Percentiles rank a stretch among this genome's conserved stretches.
Conservation (phyloP, 2,888 invertebrate species). For the Erynnis tages region DNA sequence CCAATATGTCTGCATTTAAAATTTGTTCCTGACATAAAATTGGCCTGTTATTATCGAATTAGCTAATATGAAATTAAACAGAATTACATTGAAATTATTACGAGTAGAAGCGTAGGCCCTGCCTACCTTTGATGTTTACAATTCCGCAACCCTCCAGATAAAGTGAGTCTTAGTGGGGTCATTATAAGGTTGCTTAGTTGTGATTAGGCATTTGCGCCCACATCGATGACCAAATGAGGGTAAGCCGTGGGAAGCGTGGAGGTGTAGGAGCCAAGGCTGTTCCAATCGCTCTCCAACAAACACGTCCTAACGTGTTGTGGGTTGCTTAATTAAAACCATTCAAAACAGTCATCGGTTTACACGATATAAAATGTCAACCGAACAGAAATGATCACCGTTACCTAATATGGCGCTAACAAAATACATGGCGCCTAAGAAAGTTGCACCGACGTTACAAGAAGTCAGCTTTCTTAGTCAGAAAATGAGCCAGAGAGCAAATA, state of each 20-base stretch:
- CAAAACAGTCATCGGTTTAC: slow-evolving; percentile 55
- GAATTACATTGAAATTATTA: slow-evolving; percentile 55
- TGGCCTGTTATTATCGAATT: slow-evolving; percentile 26
- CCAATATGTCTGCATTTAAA: not conserved
- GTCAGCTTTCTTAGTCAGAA: slow-evolving; percentile 43
- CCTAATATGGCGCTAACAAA: slow-evolving; percentile 32
- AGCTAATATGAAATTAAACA: slow-evolving; percentile 39
- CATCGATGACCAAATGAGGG: slow-evolving; percentile 78
- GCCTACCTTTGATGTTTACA: slow-evolving; percentile 55
- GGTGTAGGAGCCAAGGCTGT: slow-evolving; percentile 78
- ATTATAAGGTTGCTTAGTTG: slow-evolving; percentile 74
- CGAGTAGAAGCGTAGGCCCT: slow-evolving; percentile 62
- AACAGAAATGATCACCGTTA: slow-evolving; percentile 21
- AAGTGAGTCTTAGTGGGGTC: slow-evolving; percentile 65
- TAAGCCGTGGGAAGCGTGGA: slow-evolving; percentile 76
- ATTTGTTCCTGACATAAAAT: not conserved
- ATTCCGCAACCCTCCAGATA: slow-evolving; percentile 69
- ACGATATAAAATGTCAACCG: slow-evolving; percentile 40
- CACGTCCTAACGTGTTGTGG: slow-evolving; percentile 65
- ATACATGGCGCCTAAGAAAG: not conserved
- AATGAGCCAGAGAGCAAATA: slow-evolving; percentile 60
- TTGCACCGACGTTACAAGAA: not conserved
- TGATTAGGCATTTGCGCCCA: slow-evolving; percentile 72
- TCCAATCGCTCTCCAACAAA: slow-evolving; percentile 70
- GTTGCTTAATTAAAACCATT: slow-evolving; percentile 71